A percentile compares a stretch with the other conserved stretches of the same genome.
These are phyloP conservation scores for Thaumetopoea pityocampa DNA, from an alignment of 1,140 invertebrate genomes.

Conservation along the genomic window DNA sequence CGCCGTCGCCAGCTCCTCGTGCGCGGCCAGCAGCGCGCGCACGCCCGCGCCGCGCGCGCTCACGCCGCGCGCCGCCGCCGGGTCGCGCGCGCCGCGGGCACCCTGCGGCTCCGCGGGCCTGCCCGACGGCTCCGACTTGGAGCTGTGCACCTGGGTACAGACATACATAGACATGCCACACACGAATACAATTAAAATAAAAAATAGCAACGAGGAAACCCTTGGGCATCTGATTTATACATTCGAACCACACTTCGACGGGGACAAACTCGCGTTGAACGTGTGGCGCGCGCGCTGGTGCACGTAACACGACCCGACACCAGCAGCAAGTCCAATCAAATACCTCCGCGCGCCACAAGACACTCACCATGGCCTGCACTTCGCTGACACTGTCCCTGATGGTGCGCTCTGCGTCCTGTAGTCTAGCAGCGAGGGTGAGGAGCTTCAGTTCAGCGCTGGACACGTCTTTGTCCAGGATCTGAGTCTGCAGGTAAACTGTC, in stretches of 20 bases:
- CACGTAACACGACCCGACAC: too few species aligned
- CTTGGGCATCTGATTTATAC: too few species aligned
- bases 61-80: slow-evolving; percentile 19
- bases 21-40: slow-evolving; percentile 44
- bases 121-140: too few species aligned
- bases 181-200: too few species aligned
- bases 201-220: too few species aligned
- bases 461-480: slow-evolving; percentile 86
- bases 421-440: slow-evolving; percentile 54
- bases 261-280: too few species aligned
- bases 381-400: slow-evolving; percentile 17
- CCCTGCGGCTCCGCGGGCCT: background rate
- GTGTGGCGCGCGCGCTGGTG: too few species aligned
- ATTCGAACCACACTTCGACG: too few species aligned
- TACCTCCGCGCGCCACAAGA: background rate
- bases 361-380: slow-evolving; percentile 19
- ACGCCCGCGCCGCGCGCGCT: slow-evolving; percentile 33
- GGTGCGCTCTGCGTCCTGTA: slow-evolving; percentile 55
- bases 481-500: slow-evolving; percentile 84
- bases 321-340: too few species aligned
- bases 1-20: slow-evolving; percentile 36
- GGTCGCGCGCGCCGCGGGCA: background rate
- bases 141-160: too few species aligned
- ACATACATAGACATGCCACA: too few species aligned
- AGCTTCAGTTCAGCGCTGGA: slow-evolving; percentile 56